A percentile compares a stretch with the other conserved stretches of the same genome.
Evolutionary conservation across 1,140 invertebrate genomes (phyloP).

Genomic region (Drosophila virilis): DNA sequence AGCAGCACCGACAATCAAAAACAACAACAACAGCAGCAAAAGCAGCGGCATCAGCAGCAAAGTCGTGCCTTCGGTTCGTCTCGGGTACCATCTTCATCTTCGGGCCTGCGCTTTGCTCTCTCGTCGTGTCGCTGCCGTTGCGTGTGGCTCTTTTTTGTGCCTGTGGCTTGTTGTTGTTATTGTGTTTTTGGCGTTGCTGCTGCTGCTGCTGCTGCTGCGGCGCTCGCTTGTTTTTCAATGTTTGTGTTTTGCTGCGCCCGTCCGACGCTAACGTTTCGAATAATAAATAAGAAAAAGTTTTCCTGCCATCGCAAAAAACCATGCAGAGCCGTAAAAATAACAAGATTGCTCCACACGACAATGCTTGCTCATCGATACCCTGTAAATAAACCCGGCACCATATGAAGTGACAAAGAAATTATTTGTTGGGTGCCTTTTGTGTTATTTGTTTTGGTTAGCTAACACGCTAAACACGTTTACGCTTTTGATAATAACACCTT

Average conservation of each 20-base stretch:
- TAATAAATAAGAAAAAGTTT: slow-evolving; percentile 84
- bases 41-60: slow-evolving; percentile 5
- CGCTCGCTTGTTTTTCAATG: slow-evolving; percentile 71
- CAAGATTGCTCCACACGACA: slow-evolving; percentile 4
- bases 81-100: slow-evolving; percentile 42
- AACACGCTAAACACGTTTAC: no score
- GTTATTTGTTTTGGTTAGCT: no score
- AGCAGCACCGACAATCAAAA: slow-evolving; percentile 35
- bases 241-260: slow-evolving; percentile 60
- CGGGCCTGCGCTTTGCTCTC: slow-evolving; percentile 40
- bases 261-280: slow-evolving; percentile 56
- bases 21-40: slow-evolving; percentile 29
- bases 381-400: not conserved
- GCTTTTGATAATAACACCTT: no score
- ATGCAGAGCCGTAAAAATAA: slow-evolving; percentile 55
- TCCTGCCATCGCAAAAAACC: slow-evolving; percentile 69
- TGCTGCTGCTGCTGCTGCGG: slow-evolving; percentile 24
- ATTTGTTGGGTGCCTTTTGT: no score
- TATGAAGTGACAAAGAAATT: no score
- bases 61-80: slow-evolving; percentile 47
- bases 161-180: slow-evolving; percentile 37
- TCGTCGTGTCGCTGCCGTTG: slow-evolving; percentile 46
- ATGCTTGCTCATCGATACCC: not conserved
- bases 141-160: slow-evolving; percentile 68
- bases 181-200: slow-evolving; percentile 33